Percentiles rank a stretch among this genome's conserved stretches.
These are phyloP conservation scores for Tauraco erythrolophus DNA, from an alignment of 2,113 vertebrate species.

Conservation along the genomic window DNA sequence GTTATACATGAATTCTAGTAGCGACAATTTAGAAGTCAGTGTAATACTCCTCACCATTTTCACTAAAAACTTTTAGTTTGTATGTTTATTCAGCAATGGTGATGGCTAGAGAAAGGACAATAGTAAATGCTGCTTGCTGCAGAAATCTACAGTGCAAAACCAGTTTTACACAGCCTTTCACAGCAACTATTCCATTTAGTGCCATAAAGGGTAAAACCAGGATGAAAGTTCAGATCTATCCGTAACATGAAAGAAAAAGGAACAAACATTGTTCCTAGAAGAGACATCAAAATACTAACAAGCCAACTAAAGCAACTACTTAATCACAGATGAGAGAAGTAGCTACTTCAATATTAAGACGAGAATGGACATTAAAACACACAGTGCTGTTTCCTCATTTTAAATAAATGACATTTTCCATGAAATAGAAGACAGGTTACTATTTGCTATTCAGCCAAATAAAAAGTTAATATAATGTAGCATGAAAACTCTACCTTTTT, in stretches of 20 bases:
- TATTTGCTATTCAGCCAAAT: too few relatives aligned
- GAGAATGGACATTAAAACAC: too few relatives aligned
- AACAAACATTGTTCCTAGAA: neutral
- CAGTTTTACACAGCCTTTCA: neutral
- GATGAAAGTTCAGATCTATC: neutral
- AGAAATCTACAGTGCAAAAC: neutral
- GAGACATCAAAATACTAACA: neutral
- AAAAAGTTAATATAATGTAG: too few relatives aligned
- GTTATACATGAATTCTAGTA: neutral
- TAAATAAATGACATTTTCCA: too few relatives aligned
- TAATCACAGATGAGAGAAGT: neutral
- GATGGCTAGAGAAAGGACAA: neutral
- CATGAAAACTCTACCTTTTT: too few relatives aligned
- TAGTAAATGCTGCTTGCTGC: neutral
- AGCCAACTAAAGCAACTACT: neutral
- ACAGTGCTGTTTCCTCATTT: too few relatives aligned
- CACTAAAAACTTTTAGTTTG: neutral
- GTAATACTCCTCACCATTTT: neutral
- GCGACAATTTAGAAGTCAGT: neutral
- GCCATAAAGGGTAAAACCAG: neutral
- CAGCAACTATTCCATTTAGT: neutral
- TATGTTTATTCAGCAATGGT: neutral
- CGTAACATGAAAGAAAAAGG: neutral
- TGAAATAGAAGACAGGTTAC: too few relatives aligned
- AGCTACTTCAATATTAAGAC: neutral